Evolutionary conservation across 2,888 invertebrate species (phyloP).

Genomic region (Ectobius pallidus): DNA sequence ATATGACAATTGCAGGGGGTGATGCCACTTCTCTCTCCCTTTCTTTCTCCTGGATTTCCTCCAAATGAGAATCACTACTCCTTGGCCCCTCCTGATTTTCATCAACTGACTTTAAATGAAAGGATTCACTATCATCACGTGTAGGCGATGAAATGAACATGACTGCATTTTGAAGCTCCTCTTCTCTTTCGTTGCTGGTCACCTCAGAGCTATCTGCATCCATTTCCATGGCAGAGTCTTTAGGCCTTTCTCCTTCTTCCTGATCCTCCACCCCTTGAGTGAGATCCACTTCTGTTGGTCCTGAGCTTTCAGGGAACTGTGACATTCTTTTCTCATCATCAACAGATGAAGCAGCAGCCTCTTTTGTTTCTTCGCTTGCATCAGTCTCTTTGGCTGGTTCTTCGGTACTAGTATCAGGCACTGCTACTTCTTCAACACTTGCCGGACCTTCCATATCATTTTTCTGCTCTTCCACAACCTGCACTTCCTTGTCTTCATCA

Average conservation of each 20-base stretch:
- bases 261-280: conserved; percentile 12
- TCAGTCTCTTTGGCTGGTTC: neutral
- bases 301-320: conserved; percentile 46
- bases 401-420: conserved; percentile 5
- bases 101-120: neutral
- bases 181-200: conserved; percentile 1
- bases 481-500: conserved; percentile 45
- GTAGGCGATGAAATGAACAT: neutral
- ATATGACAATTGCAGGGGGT: conserved; percentile 35
- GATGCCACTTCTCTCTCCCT: neutral
- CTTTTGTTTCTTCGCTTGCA: conserved; percentile 42
- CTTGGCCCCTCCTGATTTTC: neutral
- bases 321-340: conserved; percentile 55
- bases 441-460: neutral
- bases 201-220: neutral
- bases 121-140: neutral
- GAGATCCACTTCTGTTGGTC: conserved; percentile 43
- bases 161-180: neutral
- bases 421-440: conserved; percentile 22
- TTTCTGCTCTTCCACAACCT: neutral
- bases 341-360: conserved; percentile 53
- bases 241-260: conserved; percentile 30
- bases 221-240: neutral
- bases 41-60: neutral
- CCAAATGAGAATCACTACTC: neutral